These are phyloP conservation scores for Galbula dea DNA, from an alignment of 2,113 vertebrate genomes.

Conservation along the genomic window DNA sequence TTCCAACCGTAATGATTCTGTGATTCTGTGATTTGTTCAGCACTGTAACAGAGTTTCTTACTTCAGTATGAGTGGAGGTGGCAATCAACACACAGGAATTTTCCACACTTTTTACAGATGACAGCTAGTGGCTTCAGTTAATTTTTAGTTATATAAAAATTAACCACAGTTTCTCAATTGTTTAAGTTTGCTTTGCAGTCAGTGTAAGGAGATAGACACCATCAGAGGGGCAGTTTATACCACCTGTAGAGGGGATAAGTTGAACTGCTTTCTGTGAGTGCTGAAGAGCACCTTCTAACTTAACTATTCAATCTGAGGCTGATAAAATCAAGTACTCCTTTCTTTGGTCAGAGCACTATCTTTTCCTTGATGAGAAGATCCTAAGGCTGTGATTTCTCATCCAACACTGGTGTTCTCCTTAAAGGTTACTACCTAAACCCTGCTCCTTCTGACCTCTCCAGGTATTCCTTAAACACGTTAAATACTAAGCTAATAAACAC, in stretches of 20 bases:
- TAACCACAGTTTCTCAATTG: background rate
- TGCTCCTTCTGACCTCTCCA: background rate
- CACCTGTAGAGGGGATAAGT: background rate
- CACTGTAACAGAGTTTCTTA: background rate
- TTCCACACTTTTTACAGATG: background rate
- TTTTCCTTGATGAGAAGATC: background rate
- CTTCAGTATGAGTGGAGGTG: background rate
- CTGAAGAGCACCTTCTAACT: background rate
- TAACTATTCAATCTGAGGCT: background rate
- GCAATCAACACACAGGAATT: background rate
- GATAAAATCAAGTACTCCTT: background rate
- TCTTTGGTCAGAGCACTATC: background rate
- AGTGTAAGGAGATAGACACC: background rate
- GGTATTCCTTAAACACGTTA: background rate
- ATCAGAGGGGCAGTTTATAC: background rate
- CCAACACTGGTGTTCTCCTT: background rate
- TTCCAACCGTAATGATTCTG: too few species aligned
- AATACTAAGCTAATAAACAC: background rate
- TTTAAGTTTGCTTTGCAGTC: background rate
- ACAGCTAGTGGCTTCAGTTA: background rate
- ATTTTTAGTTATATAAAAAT: background rate
- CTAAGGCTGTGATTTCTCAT: background rate
- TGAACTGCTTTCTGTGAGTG: background rate
- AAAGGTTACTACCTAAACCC: background rate
- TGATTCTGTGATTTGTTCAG: background rate